Conservation (phyloP, 2,113 vertebrate species). For the Danionella cerebrum region DNA sequence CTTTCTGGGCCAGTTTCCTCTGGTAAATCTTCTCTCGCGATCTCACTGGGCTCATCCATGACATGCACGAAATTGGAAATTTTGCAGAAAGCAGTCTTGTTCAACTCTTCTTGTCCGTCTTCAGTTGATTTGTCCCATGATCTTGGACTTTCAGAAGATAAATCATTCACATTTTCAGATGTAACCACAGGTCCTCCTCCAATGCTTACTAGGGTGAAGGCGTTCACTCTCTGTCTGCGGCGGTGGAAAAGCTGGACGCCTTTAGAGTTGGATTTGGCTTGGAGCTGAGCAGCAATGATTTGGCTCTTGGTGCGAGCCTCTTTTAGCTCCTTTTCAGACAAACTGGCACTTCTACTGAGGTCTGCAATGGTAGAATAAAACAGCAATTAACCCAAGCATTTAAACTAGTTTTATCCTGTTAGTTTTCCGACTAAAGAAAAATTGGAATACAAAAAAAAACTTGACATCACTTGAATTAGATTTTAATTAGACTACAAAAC, state of each 20-base stretch:
- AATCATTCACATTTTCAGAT: constrained; percentile 39
- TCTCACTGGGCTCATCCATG: constrained; percentile 67
- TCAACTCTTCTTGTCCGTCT: constrained; percentile 33
- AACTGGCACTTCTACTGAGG: constrained; percentile 74
- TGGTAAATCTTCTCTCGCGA: constrained; percentile 37
- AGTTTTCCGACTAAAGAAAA: too few relatives aligned
- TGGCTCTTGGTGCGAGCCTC: constrained; percentile 81
- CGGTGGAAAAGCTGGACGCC: constrained; percentile 90
- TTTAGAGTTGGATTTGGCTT: constrained; percentile 76
- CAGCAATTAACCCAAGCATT: not conserved
- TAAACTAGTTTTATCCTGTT: too few relatives aligned
- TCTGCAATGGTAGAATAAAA: constrained; percentile 54
- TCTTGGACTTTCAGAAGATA: constrained; percentile 36
- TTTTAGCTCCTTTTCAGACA: constrained; percentile 85
- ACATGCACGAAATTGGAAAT: constrained; percentile 14
- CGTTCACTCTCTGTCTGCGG: constrained; percentile 80
- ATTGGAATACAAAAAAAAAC: too few relatives aligned
- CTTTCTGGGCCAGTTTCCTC: constrained; percentile 50
- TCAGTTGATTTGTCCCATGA: constrained; percentile 65
- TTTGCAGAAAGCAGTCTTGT: constrained; percentile 24
- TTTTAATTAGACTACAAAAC: too few relatives aligned
- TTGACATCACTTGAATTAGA: too few relatives aligned
- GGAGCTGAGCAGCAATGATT: constrained; percentile 85
- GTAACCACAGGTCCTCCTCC: constrained; percentile 32
- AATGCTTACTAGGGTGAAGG: constrained; percentile 70